Conservation (phyloP, 2,888 invertebrate genomes). For the Lasius platythorax region DNA sequence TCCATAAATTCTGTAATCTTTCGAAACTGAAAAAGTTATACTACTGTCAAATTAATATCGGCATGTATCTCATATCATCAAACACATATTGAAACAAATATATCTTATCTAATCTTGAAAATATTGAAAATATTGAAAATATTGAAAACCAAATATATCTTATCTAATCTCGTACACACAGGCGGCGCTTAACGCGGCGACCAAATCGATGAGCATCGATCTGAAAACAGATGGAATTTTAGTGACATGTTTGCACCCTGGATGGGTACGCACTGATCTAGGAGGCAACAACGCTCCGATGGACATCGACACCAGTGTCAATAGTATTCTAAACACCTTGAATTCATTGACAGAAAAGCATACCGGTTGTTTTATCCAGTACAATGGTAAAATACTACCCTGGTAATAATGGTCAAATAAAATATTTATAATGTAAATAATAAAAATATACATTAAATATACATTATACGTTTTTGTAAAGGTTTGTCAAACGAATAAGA, state of each 20-base stretch:
- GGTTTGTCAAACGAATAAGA: background rate
- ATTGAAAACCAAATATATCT: background rate
- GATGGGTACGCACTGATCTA: constrained; percentile 97
- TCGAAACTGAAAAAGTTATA: background rate
- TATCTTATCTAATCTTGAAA: constrained; percentile 57
- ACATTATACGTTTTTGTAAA: constrained; percentile 10
- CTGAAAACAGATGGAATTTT: constrained; percentile 92
- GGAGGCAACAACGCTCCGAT: constrained; percentile 94
- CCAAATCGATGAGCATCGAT: constrained; percentile 94
- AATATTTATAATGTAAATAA: constrained; percentile 26
- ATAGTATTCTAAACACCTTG: constrained; percentile 90
- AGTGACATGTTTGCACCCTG: constrained; percentile 93
- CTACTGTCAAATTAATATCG: background rate
- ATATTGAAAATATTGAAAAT: background rate
- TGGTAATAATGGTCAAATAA: constrained; percentile 88
- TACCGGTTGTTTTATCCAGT: constrained; percentile 93
- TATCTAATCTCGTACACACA: constrained; percentile 84
- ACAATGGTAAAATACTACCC: constrained; percentile 91
- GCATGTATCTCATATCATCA: background rate
- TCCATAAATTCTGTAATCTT: background rate
- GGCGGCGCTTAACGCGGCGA: constrained; percentile 95
- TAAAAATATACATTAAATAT: background rate
- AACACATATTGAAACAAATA: background rate
- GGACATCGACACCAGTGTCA: constrained; percentile 90
- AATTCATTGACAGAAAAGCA: constrained; percentile 88